Conservation (phyloP, 2,797 vertebrate genomes). For the Myiothlypis chrysogaster region DNA sequence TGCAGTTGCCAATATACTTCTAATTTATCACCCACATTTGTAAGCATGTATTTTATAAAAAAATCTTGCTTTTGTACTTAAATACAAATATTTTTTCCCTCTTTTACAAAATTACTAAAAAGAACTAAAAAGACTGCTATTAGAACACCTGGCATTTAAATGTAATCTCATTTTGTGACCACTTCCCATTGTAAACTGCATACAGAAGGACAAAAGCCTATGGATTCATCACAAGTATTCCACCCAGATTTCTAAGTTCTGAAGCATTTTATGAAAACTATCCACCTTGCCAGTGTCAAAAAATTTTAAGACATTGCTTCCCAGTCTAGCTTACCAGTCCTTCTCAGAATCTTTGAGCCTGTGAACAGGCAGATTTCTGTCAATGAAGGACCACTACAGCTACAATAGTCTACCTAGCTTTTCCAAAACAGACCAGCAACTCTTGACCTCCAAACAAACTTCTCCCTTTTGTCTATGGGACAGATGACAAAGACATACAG, state of each 20-base stretch:
- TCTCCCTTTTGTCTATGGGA: background rate
- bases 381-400: background rate
- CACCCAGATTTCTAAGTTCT: background rate
- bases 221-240: background rate
- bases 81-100: background rate
- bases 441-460: background rate
- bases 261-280: background rate
- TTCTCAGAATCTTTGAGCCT: background rate
- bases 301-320: background rate
- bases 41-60: background rate
- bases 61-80: background rate
- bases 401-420: background rate
- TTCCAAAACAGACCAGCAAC: background rate
- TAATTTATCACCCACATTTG: background rate
- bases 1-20: background rate
- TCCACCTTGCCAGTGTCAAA: background rate
- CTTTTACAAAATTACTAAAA: background rate
- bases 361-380: background rate
- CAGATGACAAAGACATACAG: background rate
- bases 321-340: background rate
- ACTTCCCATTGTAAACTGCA: background rate
- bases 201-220: background rate
- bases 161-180: background rate
- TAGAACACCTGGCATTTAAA: background rate
- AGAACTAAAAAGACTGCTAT: background rate